phyloP scores from a whole-genome alignment of 2,888 invertebrate species.

The Melolontha melolontha region DNA sequence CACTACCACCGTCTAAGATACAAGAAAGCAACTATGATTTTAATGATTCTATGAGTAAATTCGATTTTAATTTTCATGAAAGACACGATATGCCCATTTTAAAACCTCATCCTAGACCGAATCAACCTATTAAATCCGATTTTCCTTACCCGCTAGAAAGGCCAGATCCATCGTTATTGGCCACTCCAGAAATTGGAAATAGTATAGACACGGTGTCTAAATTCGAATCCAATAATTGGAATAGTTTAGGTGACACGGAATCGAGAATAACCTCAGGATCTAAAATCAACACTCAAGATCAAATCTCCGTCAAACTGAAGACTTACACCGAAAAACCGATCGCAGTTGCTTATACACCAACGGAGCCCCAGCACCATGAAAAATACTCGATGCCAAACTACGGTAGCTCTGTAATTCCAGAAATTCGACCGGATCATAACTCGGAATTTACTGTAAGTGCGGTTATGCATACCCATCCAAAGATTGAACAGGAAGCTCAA shows the following conservation, averaged over 20 bases:
- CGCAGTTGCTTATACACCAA: slow-evolving; percentile 75
- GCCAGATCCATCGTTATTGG: slow-evolving; percentile 67
- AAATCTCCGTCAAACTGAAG: slow-evolving; percentile 63
- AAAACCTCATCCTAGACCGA: slow-evolving; percentile 62
- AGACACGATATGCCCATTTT: slow-evolving; percentile 63
- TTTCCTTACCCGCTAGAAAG: slow-evolving; percentile 76
- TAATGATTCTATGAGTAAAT: slow-evolving; percentile 64
- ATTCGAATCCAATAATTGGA: slow-evolving; percentile 61
- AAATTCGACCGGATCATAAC: slow-evolving; percentile 62
- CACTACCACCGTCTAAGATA: slow-evolving; percentile 60
- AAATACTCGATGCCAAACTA: slow-evolving; percentile 67
- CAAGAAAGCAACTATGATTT: slow-evolving; percentile 51
- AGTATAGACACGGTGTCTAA: slow-evolving; percentile 55
- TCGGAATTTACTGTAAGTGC: slow-evolving; percentile 64
- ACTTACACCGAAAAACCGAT: slow-evolving; percentile 71
- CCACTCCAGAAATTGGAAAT: slow-evolving; percentile 60
- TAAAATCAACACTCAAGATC: slow-evolving; percentile 51
- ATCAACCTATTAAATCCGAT: slow-evolving; percentile 67
- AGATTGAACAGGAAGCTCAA: slow-evolving; percentile 36
- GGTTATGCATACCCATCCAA: slow-evolving; percentile 63
- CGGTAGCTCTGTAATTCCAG: slow-evolving; percentile 66
- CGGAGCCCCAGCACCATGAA: slow-evolving; percentile 63
- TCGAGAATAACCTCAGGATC: slow-evolving; percentile 65
- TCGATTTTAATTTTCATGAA: slow-evolving; percentile 50
- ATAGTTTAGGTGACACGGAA: slow-evolving; percentile 63